Evolutionary conservation across 2,888 invertebrate genomes (phyloP).

Genomic region (Choristoneura rosaceana): DNA sequence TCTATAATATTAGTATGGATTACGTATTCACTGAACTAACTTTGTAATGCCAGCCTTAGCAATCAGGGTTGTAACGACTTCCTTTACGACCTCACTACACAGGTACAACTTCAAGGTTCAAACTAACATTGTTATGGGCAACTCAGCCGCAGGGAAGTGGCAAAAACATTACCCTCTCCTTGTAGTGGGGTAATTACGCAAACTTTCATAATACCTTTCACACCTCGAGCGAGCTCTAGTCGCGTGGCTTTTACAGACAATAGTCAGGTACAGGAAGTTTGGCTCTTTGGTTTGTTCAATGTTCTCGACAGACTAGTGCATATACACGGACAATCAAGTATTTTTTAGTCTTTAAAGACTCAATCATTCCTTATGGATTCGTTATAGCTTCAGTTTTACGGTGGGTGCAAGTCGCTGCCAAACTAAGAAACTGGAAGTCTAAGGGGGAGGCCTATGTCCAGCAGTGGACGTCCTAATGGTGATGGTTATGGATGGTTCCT

Average conservation of each 20-base stretch:
- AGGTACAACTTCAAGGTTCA: slow-evolving; percentile 19
- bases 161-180: slow-evolving; percentile 34
- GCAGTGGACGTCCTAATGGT: too few species aligned
- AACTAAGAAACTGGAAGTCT: too few species aligned
- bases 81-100: slow-evolving; percentile 24
- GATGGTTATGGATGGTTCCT: too few species aligned
- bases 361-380: too few species aligned
- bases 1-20: neutral
- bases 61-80: slow-evolving; percentile 35
- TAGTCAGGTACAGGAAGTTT: slow-evolving; percentile 3
- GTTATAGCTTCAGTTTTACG: too few species aligned
- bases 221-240: slow-evolving; percentile 19
- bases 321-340: too few species aligned
- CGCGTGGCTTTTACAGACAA: slow-evolving; percentile 10
- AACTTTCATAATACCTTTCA: slow-evolving; percentile 39
- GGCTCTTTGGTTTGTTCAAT: neutral
- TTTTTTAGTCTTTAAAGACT: too few species aligned
- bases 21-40: slow-evolving; percentile 8
- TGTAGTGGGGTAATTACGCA: slow-evolving; percentile 38
- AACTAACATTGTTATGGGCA: slow-evolving; percentile 38
- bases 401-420: too few species aligned
- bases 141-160: slow-evolving; percentile 33
- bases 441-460: too few species aligned
- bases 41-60: slow-evolving; percentile 23
- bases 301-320: neutral